These are phyloP conservation scores for Dolomedes plantarius DNA, from an alignment of 2,888 invertebrate genomes.

Conservation along the genomic window DNA sequence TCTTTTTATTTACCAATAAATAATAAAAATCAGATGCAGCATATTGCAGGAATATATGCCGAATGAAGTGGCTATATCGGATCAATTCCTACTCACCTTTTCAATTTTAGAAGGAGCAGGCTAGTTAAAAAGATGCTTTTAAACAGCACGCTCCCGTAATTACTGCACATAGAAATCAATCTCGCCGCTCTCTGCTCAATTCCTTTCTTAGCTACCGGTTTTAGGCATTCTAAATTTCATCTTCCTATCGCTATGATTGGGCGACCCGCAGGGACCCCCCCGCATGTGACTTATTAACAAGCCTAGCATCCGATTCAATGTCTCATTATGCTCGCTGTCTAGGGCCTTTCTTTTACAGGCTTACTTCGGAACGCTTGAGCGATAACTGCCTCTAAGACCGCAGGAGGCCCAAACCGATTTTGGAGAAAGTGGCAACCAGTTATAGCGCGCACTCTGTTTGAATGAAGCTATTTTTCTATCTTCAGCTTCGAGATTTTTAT, in stretches of 20 bases:
- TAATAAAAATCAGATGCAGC: too few species aligned
- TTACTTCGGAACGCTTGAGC: not conserved
- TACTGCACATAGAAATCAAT: not conserved
- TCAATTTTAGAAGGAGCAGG: too few species aligned
- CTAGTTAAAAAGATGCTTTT: too few species aligned
- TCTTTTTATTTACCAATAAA: too few species aligned
- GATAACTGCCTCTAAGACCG: not conserved
- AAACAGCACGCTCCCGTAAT: too few species aligned
- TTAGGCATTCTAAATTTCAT: not conserved
- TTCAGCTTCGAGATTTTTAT: too few species aligned
- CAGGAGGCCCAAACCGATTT: not conserved
- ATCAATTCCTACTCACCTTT: too few species aligned
- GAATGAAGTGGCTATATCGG: too few species aligned
- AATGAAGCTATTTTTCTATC: too few species aligned
- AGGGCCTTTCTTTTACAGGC: not conserved
- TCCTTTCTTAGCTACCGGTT: not conserved
- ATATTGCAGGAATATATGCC: too few species aligned
- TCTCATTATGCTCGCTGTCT: not conserved
- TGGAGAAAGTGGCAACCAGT: not conserved
- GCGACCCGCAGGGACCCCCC: not conserved
- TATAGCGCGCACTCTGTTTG: not conserved
- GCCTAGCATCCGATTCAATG: not conserved
- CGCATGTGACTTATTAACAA: conserved; percentile 3
- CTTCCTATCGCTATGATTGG: not conserved
- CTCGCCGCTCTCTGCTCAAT: not conserved